phyloP scores from a whole-genome alignment of 2,888 invertebrate genomes.

The Phyllotreta striolata region DNA sequence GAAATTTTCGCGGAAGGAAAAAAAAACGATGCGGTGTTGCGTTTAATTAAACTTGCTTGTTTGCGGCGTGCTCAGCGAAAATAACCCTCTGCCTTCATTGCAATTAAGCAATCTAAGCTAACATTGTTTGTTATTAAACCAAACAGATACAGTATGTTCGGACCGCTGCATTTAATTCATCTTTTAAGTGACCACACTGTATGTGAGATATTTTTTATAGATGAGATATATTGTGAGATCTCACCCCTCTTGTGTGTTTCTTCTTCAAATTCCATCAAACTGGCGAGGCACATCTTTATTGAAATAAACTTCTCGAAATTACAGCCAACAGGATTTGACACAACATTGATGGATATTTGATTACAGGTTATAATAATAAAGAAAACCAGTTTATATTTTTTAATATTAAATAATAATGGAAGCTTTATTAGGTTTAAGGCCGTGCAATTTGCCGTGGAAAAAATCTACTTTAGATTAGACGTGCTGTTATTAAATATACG shows the following conservation, averaged over 20 bases:
- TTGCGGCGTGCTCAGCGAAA: conserved; percentile 12
- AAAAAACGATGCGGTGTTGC: background rate
- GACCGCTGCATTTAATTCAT: no score
- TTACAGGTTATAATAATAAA: conserved; percentile 39
- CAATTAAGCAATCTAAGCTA: conserved; percentile 15
- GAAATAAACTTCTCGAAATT: no score
- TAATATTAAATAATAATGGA: conserved; percentile 43
- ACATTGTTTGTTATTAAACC: conserved; percentile 11
- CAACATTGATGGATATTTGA: conserved; percentile 44
- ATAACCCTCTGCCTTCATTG: conserved; percentile 3
- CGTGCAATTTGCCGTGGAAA: conserved; percentile 40
- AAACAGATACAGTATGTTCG: no score
- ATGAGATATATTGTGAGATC: no score
- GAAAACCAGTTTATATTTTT: conserved; percentile 44
- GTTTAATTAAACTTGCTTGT: conserved; percentile 9
- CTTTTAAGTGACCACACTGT: no score
- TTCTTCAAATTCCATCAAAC: no score
- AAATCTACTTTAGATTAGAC: background rate
- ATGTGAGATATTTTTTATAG: no score
- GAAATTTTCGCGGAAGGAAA: no score
- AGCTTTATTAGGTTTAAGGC: conserved; percentile 41
- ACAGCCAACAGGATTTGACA: conserved; percentile 33
- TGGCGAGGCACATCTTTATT: no score
- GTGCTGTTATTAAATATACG: no score
- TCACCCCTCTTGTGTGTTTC: no score